These are phyloP conservation scores for Tenodera sinensis DNA, from an alignment of 2,888 invertebrate species.

Conservation along the genomic window DNA sequence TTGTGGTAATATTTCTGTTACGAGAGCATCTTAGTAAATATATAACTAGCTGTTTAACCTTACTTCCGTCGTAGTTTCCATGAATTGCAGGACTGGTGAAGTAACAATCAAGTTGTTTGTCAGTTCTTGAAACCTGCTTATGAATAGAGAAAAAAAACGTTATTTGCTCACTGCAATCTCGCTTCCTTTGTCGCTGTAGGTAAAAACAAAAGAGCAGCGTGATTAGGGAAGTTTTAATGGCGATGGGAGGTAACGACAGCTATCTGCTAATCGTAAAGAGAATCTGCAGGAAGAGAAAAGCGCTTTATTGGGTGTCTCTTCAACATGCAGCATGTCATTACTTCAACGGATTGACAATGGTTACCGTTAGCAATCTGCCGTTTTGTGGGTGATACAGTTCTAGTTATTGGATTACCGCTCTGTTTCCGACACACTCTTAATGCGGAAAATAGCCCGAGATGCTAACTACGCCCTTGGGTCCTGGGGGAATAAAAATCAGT, in stretches of 20 bases:
- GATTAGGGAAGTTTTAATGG: not conserved
- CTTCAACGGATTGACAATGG: not conserved
- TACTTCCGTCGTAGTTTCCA: too few relatives aligned
- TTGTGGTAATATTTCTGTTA: too few relatives aligned
- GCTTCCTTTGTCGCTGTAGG: not conserved
- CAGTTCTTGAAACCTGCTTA: not conserved
- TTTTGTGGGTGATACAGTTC: not conserved
- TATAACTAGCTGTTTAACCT: too few relatives aligned
- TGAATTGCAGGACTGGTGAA: not conserved
- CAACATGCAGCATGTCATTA: not conserved
- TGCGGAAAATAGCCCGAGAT: not conserved
- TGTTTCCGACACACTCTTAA: not conserved
- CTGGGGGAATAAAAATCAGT: not conserved
- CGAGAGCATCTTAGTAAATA: too few relatives aligned
- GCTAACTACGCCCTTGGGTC: not conserved
- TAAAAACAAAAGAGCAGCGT: not conserved
- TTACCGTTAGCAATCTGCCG: not conserved
- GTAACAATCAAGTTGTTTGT: too few relatives aligned
- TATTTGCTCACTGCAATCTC: not conserved
- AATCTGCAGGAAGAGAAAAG: not conserved
- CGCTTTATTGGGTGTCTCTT: not conserved
- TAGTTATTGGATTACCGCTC: not conserved
- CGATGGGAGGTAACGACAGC: not conserved
- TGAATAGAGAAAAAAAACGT: not conserved
- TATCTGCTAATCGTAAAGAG: not conserved